Percentiles rank a stretch among this genome's conserved stretches.
These are phyloP conservation scores for Pollenia angustigena DNA, from an alignment of 2,888 invertebrate species.

Conservation along the genomic window DNA sequence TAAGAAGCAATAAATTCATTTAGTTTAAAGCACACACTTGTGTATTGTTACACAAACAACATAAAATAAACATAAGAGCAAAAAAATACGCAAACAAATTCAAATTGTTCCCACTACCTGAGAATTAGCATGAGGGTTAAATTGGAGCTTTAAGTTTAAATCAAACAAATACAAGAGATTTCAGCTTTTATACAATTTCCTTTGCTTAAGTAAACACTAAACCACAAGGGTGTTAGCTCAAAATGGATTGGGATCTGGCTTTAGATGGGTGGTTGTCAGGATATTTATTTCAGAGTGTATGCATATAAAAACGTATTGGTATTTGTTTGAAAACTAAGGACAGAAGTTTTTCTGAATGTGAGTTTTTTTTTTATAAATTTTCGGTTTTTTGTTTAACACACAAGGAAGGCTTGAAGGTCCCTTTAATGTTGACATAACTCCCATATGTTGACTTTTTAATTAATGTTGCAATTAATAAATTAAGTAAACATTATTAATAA, in stretches of 20 bases:
- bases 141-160: not conserved
- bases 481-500: constrained; percentile 56
- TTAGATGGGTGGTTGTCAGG: not conserved
- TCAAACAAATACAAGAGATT: not conserved
- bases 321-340: constrained; percentile 3
- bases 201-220: not conserved
- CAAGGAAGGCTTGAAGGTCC: not conserved
- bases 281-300: not conserved
- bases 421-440: not conserved
- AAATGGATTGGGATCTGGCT: not conserved
- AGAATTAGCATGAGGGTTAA: not conserved
- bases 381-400: not conserved
- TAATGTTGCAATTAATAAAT: constrained; percentile 57
- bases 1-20: constrained; percentile 27
- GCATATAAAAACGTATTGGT: not conserved
- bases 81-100: not conserved
- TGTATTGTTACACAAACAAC: constrained; percentile 20
- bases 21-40: constrained; percentile 52
- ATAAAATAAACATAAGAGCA: not conserved
- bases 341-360: not conserved
- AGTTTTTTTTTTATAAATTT: constrained; percentile 7
- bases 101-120: not conserved
- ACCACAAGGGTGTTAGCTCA: not conserved
- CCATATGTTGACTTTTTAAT: constrained; percentile 55
- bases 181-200: not conserved